Conservation (phyloP, 1,140 invertebrate genomes). For the Aphelinus atriplicis region DNA sequence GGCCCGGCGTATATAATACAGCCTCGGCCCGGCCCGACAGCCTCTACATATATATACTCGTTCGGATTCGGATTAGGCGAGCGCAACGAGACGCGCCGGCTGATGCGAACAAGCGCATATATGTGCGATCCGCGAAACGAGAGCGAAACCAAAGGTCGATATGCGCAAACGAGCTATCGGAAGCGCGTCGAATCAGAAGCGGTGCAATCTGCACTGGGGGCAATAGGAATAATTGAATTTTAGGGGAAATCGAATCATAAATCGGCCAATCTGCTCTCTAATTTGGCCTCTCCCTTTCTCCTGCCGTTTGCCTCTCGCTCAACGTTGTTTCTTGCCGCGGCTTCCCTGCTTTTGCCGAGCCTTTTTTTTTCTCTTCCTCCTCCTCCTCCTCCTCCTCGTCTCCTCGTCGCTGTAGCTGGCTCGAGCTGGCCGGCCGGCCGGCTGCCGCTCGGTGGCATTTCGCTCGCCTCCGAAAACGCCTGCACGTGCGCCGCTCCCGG, state of each 20-base stretch:
- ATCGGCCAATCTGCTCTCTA: constrained; percentile 16
- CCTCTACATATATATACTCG: too few relatives aligned
- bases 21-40: too few relatives aligned
- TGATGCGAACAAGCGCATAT: too few relatives aligned
- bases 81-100: too few relatives aligned
- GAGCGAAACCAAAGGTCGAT: too few relatives aligned
- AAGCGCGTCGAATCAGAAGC: neutral
- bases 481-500: constrained; percentile 29
- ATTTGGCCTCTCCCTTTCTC: constrained; percentile 1
- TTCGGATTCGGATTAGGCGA: too few relatives aligned
- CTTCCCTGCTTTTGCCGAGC: neutral
- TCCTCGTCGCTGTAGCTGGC: too few relatives aligned
- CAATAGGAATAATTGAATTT: constrained; percentile 25
- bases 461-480: constrained; percentile 20
- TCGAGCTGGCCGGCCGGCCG: neutral
- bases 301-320: neutral
- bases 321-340: neutral
- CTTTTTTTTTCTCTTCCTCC: neutral
- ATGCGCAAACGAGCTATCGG: too few relatives aligned
- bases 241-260: constrained; percentile 9
- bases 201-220: neutral
- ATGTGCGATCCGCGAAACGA: too few relatives aligned
- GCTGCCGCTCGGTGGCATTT: constrained; percentile 20
- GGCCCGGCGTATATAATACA: too few relatives aligned
- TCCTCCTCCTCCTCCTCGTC: neutral